Conservation (phyloP, 1,140 invertebrate species). For the Berghia stephanieae region DNA sequence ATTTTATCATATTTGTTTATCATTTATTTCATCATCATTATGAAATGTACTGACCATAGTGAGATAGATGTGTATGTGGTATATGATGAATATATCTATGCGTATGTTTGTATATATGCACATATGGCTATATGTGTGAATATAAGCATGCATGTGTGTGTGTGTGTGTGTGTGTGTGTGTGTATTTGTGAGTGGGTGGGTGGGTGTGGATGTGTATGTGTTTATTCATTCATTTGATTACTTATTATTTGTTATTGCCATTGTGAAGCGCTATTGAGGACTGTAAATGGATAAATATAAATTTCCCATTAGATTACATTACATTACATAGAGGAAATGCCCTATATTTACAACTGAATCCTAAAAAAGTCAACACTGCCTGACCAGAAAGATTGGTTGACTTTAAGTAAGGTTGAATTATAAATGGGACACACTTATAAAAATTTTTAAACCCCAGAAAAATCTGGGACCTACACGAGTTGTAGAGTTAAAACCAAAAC, state of each 20-base stretch:
- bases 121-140: not conserved
- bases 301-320: not conserved
- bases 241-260: too few species aligned
- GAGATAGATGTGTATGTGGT: not conserved
- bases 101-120: not conserved
- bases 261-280: too few species aligned
- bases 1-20: not conserved
- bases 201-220: too few species aligned
- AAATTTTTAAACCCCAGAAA: too few species aligned
- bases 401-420: too few species aligned
- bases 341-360: not conserved
- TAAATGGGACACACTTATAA: too few species aligned
- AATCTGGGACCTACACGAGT: too few species aligned
- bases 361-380: not conserved
- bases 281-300: not conserved
- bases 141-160: not conserved
- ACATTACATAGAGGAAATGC: not conserved
- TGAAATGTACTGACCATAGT: not conserved
- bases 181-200: slow-evolving; percentile 8
- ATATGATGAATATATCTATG: not conserved
- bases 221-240: too few species aligned
- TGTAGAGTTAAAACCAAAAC: too few species aligned
- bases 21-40: not conserved
- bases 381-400: slow-evolving; percentile 13
- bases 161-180: slow-evolving; percentile 10